phyloP scores from a whole-genome alignment of 2,113 vertebrate genomes.

The Chamaetylas fuelleborni region DNA sequence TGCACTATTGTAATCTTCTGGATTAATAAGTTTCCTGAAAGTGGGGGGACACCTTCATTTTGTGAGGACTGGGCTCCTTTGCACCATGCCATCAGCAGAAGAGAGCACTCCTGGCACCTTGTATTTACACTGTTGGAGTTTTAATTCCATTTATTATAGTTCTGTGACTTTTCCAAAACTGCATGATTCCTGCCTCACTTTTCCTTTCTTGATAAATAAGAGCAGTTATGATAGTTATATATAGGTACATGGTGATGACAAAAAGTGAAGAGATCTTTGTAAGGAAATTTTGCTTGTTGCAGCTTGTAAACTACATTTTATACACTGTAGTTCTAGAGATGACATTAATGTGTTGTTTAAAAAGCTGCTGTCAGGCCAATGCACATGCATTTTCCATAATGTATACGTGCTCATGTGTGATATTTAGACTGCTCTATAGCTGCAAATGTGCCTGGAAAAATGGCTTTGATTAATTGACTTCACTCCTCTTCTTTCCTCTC shows the following conservation, averaged over 20 bases:
- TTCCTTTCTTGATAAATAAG: background rate
- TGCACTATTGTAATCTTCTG: background rate
- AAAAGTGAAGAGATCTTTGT: background rate
- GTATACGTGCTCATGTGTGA: slow-evolving; percentile 36
- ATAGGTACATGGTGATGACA: background rate
- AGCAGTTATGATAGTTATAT: background rate
- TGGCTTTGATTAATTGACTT: slow-evolving; percentile 59
- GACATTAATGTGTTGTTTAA: slow-evolving; percentile 45
- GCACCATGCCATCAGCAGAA: background rate
- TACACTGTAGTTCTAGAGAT: background rate
- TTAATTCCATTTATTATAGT: background rate
- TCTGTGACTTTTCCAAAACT: background rate
- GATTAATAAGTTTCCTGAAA: background rate
- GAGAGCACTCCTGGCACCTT: background rate
- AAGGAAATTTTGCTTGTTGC: background rate
- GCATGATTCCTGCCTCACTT: background rate
- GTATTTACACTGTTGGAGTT: background rate
- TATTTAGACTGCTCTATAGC: slow-evolving; percentile 28
- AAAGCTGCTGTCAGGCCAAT: slow-evolving; percentile 27
- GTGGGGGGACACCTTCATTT: background rate
- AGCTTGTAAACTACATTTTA: background rate
- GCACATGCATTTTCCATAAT: slow-evolving; percentile 36
- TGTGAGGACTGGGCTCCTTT: background rate
- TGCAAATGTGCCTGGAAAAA: slow-evolving; percentile 33
- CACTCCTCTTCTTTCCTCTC: slow-evolving; percentile 22